phyloP scores from a whole-genome alignment of 2,113 vertebrate species.

The Tyrannus savana region DNA sequence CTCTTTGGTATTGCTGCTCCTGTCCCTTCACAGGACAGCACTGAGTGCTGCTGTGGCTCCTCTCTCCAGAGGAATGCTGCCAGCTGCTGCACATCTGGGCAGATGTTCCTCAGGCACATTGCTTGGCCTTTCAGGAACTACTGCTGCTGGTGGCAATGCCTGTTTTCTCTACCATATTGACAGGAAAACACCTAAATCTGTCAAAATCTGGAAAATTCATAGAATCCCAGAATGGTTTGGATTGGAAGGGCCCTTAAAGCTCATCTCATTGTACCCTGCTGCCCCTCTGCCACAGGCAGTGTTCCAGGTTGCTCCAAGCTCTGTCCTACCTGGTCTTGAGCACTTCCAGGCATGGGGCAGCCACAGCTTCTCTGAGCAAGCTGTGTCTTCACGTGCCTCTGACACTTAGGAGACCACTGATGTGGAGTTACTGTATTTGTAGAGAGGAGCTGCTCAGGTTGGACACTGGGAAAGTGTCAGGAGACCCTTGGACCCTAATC shows the following conservation, averaged over 20 bases:
- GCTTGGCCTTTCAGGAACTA: neutral
- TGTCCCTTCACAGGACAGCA: neutral
- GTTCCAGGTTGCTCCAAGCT: neutral
- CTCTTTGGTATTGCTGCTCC: neutral
- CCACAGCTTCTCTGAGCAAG: neutral
- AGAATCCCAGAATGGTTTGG: neutral
- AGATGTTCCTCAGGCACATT: neutral
- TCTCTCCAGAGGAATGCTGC: neutral
- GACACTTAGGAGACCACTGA: neutral
- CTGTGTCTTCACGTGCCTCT: neutral
- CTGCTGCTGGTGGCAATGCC: neutral
- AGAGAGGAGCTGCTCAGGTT: neutral
- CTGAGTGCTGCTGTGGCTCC: neutral
- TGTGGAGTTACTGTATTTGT: neutral
- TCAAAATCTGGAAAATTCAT: neutral
- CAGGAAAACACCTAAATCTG: neutral
- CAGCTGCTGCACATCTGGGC: neutral
- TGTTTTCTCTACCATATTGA: neutral
- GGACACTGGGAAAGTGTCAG: neutral
- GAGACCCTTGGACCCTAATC: neutral
- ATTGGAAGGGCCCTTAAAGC: neutral
- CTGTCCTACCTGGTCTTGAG: neutral
- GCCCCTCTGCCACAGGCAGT: neutral
- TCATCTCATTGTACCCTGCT: neutral
- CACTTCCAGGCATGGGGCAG: neutral